phyloP scores from a whole-genome alignment of 2,797 vertebrate genomes.

The Spea hammondii region DNA sequence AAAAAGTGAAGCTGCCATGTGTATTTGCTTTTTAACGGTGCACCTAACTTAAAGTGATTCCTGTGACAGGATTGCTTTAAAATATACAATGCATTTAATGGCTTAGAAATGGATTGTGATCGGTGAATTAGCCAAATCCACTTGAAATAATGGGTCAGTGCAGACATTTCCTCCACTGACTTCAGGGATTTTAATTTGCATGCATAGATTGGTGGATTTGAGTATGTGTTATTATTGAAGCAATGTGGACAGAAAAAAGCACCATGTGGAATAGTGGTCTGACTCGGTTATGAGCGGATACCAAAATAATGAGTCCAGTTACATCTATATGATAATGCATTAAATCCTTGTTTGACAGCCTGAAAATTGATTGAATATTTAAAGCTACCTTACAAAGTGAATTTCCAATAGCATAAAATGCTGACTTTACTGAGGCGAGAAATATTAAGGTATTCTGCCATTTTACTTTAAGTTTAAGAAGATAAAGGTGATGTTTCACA shows the following conservation, averaged over 20 bases:
- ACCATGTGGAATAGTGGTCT: constrained; percentile 17
- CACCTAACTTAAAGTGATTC: background rate
- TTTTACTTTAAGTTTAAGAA: background rate
- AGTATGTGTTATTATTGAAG: constrained; percentile 17
- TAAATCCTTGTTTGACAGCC: constrained; percentile 34
- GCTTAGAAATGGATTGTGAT: background rate
- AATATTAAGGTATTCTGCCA: background rate
- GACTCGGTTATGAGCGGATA: constrained; percentile 32
- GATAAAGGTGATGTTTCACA: no score
- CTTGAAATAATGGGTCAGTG: background rate
- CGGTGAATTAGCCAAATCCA: background rate
- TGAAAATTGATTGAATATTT: constrained; percentile 37
- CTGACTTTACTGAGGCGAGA: constrained; percentile 10
- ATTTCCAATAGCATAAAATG: constrained; percentile 33
- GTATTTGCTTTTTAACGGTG: no score
- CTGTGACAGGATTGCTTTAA: background rate
- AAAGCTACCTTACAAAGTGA: constrained; percentile 32
- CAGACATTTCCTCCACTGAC: constrained; percentile 1
- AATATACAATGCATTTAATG: background rate
- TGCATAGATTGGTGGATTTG: constrained; percentile 19
- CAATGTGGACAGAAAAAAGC: constrained; percentile 3
- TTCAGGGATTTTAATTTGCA: constrained; percentile 17
- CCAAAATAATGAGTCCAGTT: constrained; percentile 28
- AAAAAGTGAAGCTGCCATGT: no score
- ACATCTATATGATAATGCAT: constrained; percentile 41